phyloP scores from a whole-genome alignment of 2,797 vertebrate genomes.

The Psittacula derbiana region DNA sequence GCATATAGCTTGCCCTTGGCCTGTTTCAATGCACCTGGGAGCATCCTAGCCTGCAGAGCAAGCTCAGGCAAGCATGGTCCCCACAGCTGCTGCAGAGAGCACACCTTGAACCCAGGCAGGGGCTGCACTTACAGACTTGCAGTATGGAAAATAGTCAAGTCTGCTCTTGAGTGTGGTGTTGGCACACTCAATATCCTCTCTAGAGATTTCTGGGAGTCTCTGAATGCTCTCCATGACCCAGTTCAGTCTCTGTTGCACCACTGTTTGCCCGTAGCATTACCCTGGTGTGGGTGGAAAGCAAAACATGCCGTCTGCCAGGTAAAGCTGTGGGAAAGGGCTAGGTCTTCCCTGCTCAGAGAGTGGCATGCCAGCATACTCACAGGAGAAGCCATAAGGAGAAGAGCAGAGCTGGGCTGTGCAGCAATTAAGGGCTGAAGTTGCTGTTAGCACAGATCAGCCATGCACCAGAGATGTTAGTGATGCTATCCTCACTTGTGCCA shows the following conservation, averaged over 20 bases:
- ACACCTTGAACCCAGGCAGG: not conserved
- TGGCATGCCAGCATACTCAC: not conserved
- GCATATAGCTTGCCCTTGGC: not conserved
- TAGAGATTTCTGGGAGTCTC: conserved; percentile 47
- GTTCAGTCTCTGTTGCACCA: not conserved
- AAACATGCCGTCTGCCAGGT: conserved; percentile 33
- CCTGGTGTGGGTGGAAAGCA: conserved; percentile 33
- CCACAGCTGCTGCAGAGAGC: conserved; percentile 21
- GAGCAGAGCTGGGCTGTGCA: not conserved
- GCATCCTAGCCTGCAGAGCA: not conserved
- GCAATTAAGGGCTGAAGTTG: conserved; percentile 11
- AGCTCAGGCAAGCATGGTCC: conserved; percentile 3
- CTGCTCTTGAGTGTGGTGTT: conserved; percentile 23
- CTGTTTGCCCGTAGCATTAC: conserved; percentile 32
- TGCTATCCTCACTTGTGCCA: not conserved
- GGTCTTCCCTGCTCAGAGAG: not conserved
- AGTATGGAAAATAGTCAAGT: not conserved
- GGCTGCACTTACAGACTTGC: not conserved
- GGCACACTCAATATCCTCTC: not conserved
- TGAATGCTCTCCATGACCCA: conserved; percentile 6
- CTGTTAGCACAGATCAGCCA: not conserved
- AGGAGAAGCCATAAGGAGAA: not conserved
- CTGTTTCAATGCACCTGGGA: conserved; percentile 29
- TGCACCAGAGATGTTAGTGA: not conserved
- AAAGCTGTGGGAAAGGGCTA: conserved; percentile 16